A percentile compares a stretch with the other conserved stretches of the same genome.
Conservation (phyloP, 1,140 invertebrate genomes). For the Brachionus plicatilis region DNA sequence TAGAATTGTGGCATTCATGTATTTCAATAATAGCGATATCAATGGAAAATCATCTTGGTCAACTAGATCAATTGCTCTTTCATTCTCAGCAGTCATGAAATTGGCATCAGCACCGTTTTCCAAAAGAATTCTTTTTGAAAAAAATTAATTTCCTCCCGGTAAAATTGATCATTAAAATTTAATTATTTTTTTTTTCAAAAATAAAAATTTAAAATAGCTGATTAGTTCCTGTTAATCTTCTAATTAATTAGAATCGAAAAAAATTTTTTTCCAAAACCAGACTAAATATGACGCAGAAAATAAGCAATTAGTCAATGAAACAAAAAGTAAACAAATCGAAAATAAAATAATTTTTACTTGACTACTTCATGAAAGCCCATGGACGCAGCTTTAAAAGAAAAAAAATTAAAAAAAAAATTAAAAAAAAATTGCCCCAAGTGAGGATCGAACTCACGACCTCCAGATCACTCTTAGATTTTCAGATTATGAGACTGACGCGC, state of each 20-base stretch:
- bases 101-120: constrained; percentile 48
- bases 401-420: not conserved
- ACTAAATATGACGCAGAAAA: no score
- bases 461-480: constrained; percentile 10
- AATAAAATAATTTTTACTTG: not conserved
- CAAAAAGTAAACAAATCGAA: no score
- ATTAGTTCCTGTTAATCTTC: not conserved
- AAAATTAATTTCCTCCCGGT: not conserved
- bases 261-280: no score
- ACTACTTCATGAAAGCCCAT: constrained; percentile 18
- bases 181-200: not conserved
- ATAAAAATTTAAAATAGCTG: not conserved
- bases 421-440: constrained; percentile 33
- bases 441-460: constrained; percentile 37
- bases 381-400: not conserved
- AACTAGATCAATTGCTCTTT: constrained; percentile 53
- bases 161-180: not conserved
- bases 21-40: constrained; percentile 48
- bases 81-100: constrained; percentile 49
- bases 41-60: constrained; percentile 50
- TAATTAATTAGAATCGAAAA: not conserved
- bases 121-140: constrained; percentile 46
- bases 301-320: no score
- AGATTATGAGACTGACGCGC: constrained; percentile 37
- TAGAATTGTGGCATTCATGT: not conserved